Base-by-base conservation (phyloP, 2,797 vertebrate genomes). In the Pagetopsis macropterus region DNA sequence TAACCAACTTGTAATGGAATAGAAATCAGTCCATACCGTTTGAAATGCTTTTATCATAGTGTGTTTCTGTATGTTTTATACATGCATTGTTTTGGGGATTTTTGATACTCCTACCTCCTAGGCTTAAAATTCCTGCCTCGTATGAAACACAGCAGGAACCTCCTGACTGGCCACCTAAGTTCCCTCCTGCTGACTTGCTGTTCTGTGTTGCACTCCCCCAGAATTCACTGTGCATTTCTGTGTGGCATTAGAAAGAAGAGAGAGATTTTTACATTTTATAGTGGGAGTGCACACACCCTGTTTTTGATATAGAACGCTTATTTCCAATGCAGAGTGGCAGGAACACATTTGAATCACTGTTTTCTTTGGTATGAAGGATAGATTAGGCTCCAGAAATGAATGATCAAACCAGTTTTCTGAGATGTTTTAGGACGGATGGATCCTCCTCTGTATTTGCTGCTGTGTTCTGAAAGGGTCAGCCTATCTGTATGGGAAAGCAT, bases 51-150 rank as follows among this genome's bases (percentile, higher is more conserved):
- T 12, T 17, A 7, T 14, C 52, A 9, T 27, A 16, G 5, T 57
- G 45, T 62, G n/a, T 65, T 66, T 77, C 37, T 67, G 45, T 70
- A 13, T 71, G 37, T 48, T 64, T 70, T 46, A n/a, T 19, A 19
- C 14, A 40, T 61, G 52, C 31, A 61, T 74, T 75, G 57, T 61
- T 70, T 87, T 65, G 57, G 5, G 61, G 49, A 21, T 72, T 79
- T 70, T 85, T 83, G 50, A 69, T 72, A 76, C 76, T 66, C 76
- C 60, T 59, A 61, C 57, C 51, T 78, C 60, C 74, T 58, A 33
- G 79, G 86, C 87, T 92, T 91, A 91, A 92, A 87, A 91, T 91
- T 91, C 90, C 81, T 89, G 72, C 68, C 66, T 73, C 17, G 80
- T 85, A 85, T 86, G 82, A 89, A 75, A 70, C 87, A 75, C 86